Evolutionary conservation across 30 jellyfish, hydroid and myxozoan species (phyloP), one percentile per base, ranked within the genome.

Genomic region (Cassiopea andromeda): DNA sequence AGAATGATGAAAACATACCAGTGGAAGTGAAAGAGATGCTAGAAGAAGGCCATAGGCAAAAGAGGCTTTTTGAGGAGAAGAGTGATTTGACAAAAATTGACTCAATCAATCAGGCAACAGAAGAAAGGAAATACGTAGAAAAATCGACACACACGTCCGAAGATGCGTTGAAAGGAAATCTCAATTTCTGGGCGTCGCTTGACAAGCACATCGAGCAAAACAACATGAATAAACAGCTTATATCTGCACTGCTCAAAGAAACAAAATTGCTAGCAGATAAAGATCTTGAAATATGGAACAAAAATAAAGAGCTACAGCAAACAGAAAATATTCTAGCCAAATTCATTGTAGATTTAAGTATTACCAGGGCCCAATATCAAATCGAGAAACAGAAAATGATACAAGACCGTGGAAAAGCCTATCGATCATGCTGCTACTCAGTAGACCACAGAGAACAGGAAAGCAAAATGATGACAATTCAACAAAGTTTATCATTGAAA

Each of bases 281-380:
- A 47, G 81, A 81, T 27, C 72, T 46, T 5, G 82, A 61, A 48
- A 61, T 81, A 38, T 50, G 82, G 90, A 81, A 81, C 80, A 68
- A 64, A 49, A 81, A 68, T 46, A 1, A 61, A n/a, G 46, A 81
- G 81, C 74, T 81, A 9, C 81, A 44, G 73, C 82, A 81, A 15
- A 66, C 46, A 54, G 90, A 60, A 54, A 67, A 61, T 17, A 15
- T 15, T 44, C 67, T 80, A 46, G 89, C 89, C 7, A 59, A 80
- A 16, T 17, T 48, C 57, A 16, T 49, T 47, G 86, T 48, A 9
- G 86, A 77, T 49, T 59, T 48, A 2, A 77, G 86, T 49, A 75
- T n/a, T 0, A 48, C 48, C 54, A 77, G 48, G 7, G 45, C 86
- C 8, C 48, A 1, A 1, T 17, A 50, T 14, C 7, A 18, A 70